A percentile compares a stretch with the other conserved stretches of the same genome.
Evolutionary conservation across 2,113 vertebrate species (phyloP).

Genomic region (Cephalopterus ornatus): DNA sequence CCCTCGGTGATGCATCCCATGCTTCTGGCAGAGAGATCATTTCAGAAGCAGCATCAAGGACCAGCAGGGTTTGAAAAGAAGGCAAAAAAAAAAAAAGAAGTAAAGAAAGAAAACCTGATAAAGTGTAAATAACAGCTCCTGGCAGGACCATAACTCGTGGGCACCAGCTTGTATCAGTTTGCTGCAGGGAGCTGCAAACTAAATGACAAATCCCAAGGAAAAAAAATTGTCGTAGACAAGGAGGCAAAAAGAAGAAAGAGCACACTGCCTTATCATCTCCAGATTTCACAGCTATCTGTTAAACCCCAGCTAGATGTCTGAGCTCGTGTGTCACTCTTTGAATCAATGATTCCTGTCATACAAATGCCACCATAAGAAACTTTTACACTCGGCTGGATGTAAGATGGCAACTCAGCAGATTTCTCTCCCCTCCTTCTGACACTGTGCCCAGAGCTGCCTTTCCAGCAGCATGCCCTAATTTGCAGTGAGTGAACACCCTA

Average conservation of each 20-base stretch:
- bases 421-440: neutral
- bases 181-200: neutral
- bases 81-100: rapidly evolving
- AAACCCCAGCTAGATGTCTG: neutral
- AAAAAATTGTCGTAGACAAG: neutral
- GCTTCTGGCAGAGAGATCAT: neutral
- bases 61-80: neutral
- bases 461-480: neutral
- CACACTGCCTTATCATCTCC: neutral
- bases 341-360: neutral
- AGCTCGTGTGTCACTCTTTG: neutral
- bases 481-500: neutral
- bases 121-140: constrained; percentile 40
- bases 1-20: neutral
- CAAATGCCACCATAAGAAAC: neutral
- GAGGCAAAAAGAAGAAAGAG: neutral
- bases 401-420: neutral
- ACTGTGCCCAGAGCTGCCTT: neutral
- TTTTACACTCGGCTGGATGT: neutral
- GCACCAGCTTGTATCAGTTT: neutral
- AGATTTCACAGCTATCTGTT: neutral
- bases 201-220: neutral
- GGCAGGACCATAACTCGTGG: neutral
- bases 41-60: neutral
- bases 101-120: neutral